Conservation (phyloP, 2,888 invertebrate species). For the Coelogynopora nodosa region DNA sequence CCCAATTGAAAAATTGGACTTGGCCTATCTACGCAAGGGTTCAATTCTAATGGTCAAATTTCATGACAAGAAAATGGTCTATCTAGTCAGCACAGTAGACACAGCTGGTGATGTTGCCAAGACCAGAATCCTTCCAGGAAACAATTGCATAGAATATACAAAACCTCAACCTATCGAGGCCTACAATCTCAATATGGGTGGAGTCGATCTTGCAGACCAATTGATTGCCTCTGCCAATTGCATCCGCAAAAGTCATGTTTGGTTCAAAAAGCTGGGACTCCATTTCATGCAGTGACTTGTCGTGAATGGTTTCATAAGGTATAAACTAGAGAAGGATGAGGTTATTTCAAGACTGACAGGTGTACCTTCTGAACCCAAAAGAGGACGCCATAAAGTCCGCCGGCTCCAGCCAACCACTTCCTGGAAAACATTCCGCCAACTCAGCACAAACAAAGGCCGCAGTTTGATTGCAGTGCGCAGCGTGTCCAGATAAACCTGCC, state of each 20-base stretch:
- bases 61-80: background rate
- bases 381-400: constrained; percentile 8
- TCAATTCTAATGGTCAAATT: background rate
- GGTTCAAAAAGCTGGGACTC: background rate
- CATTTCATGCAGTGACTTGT: background rate
- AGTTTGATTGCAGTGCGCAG: constrained; percentile 6
- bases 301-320: background rate
- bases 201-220: background rate
- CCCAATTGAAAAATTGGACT: background rate
- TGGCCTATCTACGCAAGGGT: background rate
- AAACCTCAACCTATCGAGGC: background rate
- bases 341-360: background rate
- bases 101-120: background rate
- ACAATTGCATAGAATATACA: background rate
- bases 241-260: background rate
- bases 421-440: constrained; percentile 5
- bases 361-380: constrained; percentile 3
- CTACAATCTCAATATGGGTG: background rate
- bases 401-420: background rate
- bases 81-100: background rate
- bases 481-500: constrained; percentile 23
- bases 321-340: background rate
- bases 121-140: background rate
- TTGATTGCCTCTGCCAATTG: background rate
- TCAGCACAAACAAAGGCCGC: constrained; percentile 20